Evolutionary conservation across 2,797 vertebrate species (phyloP), one percentile per base, ranked within the genome.

Genomic region (Danio albolineatus): DNA sequence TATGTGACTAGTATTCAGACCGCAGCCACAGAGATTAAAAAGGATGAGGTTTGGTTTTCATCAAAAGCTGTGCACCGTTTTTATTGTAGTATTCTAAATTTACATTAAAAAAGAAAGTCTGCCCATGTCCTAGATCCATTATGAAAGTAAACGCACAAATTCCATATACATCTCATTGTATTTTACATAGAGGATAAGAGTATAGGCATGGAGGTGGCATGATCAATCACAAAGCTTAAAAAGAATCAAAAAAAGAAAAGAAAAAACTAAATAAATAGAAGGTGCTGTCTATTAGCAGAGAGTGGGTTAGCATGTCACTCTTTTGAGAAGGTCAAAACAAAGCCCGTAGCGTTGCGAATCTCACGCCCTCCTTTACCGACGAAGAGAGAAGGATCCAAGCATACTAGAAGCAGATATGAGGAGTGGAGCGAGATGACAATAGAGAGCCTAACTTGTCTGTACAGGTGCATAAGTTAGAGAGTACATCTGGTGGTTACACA

Each of bases 141-240:
- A 94, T 91, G 92, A 96, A 96, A 94, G 90, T 94, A 93, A 94
- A 94, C 90, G 91, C 94, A 96, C 93, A 96, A 93, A 94, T 91
- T 93, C 88, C 92, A 93, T 94, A 93, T 93, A 95, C 92, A 95
- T 92, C 87, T 93, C 87, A 89, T 90, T 89, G 92, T 93, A 91
- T 90, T 91, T 95, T 94, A 94, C 92, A 96, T 87, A 92, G 84
- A 94, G 92, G 91, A 92, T 95, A 93, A 94, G 92, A 93, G 92
- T 93, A 95, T 92, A 96, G 96, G 95, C 95, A 95, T 96, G 94
- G 93, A 95, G 94, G 95, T 96, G 95, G 94, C 93, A 95, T 92
- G 90, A 95, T 92, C 88, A 90, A 93, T 91, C 91, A 95, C 93
- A 95, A 96, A 93, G 93, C 93, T 95, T 91, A 88, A 91, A n/a